Evolutionary conservation across 2,888 invertebrate species (phyloP), one percentile per base, ranked within the genome.

Genomic region (Serrognathus titanus): DNA sequence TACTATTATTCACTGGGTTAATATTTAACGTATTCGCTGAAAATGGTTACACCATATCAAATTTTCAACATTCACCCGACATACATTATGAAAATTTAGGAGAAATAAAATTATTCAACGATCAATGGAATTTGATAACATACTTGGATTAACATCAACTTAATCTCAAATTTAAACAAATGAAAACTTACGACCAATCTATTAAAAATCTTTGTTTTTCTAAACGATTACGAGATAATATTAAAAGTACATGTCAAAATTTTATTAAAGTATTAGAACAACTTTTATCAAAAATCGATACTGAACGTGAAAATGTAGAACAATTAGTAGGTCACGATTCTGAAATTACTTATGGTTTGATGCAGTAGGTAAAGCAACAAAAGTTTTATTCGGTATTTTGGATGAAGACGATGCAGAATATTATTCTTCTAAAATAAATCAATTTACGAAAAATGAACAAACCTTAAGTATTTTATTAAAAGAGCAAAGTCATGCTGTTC

Each of bases 41-140:
- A 20, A 20, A 20, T 20, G 41, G 9, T 5, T 51, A 51, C 41
- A 51, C 38, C 11, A 16, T 51, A 38, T 20, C 16, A 5, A 39
- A 10, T 16, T 51, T 40, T 10, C 40, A 51, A 5, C 38, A 51
- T 13, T 12, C 38, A n/a, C 51, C 51, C 5, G 51, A 39, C 10
- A 51, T 51, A 3, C 51, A 51, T 40, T 51, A 20, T 16, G 51
- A 51, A 31, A 37, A 51, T n/a, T 24, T 51, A 13, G 38, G 40
- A 4, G 13, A 51, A 46, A 40, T 40, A n/a, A 38, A 31, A 16
- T 39, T 51, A n/a, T 51, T 12, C 40, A 51, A 51, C 31, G 31
- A 51, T 13, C 13, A 41, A 46, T 51, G 38, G 51, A 51, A 37
- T 9, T n/a, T 51, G 10, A 40, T 51, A 46, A 40, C 13, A 2